These are phyloP conservation scores for Calliopum simillimum DNA, from an alignment of 2,888 invertebrate genomes.

Conservation along the genomic window DNA sequence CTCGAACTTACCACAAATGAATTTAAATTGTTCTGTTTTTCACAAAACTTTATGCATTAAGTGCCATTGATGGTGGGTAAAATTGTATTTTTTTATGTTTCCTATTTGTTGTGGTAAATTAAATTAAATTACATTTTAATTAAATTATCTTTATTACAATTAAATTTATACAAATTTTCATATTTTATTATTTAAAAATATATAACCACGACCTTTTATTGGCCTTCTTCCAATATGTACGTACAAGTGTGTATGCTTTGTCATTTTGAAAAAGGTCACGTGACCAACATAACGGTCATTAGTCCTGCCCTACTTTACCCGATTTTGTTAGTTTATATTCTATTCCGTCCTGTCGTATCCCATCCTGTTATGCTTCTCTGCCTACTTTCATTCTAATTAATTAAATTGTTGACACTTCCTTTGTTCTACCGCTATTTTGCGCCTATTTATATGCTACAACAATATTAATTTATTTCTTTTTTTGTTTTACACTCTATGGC, in stretches of 20 bases:
- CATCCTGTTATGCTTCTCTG: neutral
- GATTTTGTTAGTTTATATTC: neutral
- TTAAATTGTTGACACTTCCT: constrained; percentile 52
- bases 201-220: too few relatives aligned
- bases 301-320: neutral
- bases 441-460: constrained; percentile 35
- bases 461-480: constrained; percentile 29
- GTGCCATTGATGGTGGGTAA: too few relatives aligned
- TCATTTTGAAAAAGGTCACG: too few relatives aligned
- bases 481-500: constrained; percentile 35
- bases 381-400: constrained; percentile 46
- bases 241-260: too few relatives aligned
- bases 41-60: too few relatives aligned
- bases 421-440: constrained; percentile 23
- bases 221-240: too few relatives aligned
- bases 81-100: too few relatives aligned
- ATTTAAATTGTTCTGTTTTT: constrained; percentile 6
- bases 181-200: too few relatives aligned
- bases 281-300: neutral
- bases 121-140: too few relatives aligned
- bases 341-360: neutral
- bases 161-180: too few relatives aligned
- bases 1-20: constrained; percentile 10
- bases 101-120: too few relatives aligned
- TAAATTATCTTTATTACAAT: too few relatives aligned